Conservation (phyloP, 2,113 vertebrate genomes). For the Mionectes macconnelli region DNA sequence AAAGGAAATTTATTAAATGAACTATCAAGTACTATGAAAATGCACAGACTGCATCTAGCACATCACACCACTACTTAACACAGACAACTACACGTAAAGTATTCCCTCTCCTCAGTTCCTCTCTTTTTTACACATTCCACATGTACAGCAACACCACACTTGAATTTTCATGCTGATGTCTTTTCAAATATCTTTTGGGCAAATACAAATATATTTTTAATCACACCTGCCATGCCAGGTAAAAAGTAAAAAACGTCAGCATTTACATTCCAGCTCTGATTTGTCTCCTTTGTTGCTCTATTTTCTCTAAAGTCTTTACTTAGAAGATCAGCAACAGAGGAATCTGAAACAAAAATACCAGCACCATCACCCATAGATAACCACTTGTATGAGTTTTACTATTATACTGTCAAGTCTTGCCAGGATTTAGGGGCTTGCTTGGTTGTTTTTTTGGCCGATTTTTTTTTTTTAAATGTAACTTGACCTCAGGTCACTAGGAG, state of each 20-base stretch:
- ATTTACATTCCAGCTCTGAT: background rate
- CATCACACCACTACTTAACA: background rate
- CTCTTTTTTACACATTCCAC: background rate
- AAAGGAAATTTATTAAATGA: background rate
- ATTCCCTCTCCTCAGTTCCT: background rate
- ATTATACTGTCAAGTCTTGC: background rate
- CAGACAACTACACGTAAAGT: background rate
- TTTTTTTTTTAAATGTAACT: background rate
- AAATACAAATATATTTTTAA: background rate
- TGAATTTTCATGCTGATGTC: background rate
- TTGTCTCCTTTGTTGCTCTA: background rate
- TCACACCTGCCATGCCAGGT: background rate
- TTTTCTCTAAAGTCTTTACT: background rate
- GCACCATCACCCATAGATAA: background rate
- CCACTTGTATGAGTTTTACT: background rate
- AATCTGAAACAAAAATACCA: background rate
- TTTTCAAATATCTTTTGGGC: background rate
- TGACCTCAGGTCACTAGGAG: background rate
- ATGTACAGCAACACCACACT: background rate
- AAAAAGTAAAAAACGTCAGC: background rate
- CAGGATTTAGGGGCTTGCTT: background rate
- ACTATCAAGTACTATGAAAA: background rate
- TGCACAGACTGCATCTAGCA: background rate
- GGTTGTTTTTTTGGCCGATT: background rate
- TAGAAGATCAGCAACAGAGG: background rate